phyloP scores from a whole-genome alignment of 1,140 invertebrate genomes.

The Lerema accius region DNA sequence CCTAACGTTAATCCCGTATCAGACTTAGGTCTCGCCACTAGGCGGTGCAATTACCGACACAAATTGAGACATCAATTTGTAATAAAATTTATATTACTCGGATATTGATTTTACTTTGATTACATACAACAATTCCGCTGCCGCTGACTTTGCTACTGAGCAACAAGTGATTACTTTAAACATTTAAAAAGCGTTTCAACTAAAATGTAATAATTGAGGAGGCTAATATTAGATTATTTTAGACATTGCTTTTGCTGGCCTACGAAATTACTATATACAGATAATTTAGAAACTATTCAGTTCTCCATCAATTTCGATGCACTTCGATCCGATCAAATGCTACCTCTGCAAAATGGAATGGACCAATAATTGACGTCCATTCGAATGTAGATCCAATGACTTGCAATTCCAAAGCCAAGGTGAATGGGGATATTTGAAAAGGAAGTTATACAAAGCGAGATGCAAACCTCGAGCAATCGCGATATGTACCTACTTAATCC shows the following conservation, averaged over 20 bases:
- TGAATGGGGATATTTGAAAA: not conserved
- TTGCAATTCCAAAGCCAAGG: not conserved
- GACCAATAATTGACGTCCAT: not conserved
- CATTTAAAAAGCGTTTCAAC: too few relatives aligned
- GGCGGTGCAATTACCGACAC: constrained; percentile 24
- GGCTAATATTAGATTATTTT: too few relatives aligned
- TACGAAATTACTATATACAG: too few relatives aligned
- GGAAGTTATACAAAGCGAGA: not conserved
- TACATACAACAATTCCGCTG: too few relatives aligned
- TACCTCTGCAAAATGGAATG: not conserved
- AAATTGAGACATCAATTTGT: constrained; percentile 21
- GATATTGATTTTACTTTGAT: not conserved
- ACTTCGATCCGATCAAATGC: not conserved
- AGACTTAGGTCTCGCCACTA: constrained; percentile 20
- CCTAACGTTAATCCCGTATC: constrained; percentile 23
- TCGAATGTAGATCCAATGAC: not conserved
- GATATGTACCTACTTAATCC: not conserved
- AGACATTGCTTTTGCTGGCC: too few relatives aligned
- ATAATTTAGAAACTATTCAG: too few relatives aligned
- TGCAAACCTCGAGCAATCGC: not conserved
- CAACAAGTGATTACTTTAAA: too few relatives aligned
- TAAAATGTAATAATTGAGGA: too few relatives aligned
- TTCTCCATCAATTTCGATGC: not conserved
- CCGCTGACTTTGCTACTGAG: too few relatives aligned
- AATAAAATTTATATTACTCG: not conserved